Evolutionary conservation across 2,888 invertebrate genomes (phyloP).

Genomic region (Lochmaea capreae): DNA sequence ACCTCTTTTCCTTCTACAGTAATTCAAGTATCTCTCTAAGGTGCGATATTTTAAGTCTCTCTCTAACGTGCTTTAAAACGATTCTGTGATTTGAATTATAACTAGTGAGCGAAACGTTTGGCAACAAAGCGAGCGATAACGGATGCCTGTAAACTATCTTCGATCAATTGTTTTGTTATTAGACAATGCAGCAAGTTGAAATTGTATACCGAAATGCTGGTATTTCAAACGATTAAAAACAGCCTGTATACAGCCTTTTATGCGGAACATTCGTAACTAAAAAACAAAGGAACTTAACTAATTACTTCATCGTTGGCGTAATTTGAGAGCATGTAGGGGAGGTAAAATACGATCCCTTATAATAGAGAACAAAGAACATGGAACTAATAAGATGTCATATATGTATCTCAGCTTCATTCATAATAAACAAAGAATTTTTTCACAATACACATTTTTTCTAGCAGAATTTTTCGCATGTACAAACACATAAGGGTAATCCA

Average conservation of each 20-base stretch:
- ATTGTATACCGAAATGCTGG: conserved; percentile 25
- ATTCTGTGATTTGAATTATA: background rate
- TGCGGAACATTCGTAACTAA: conserved; percentile 2
- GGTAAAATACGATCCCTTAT: conserved; percentile 1
- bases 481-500: background rate
- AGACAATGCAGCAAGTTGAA: conserved; percentile 13
- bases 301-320: conserved; percentile 17
- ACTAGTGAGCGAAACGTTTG: background rate
- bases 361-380: conserved; percentile 2
- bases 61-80: too few relatives aligned
- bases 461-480: background rate
- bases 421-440: background rate
- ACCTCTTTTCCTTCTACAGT: too few relatives aligned
- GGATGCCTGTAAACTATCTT: conserved; percentile 2
- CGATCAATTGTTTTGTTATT: conserved; percentile 8
- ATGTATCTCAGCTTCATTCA: background rate
- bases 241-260: background rate
- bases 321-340: conserved; percentile 11
- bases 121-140: background rate
- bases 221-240: conserved; percentile 17
- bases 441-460: background rate
- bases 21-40: too few relatives aligned
- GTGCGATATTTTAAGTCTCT: too few relatives aligned
- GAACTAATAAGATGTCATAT: background rate
- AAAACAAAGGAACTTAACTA: conserved; percentile 13